phyloP scores from a whole-genome alignment of 2,797 vertebrate genomes.

The Rhynchotus rufescens region DNA sequence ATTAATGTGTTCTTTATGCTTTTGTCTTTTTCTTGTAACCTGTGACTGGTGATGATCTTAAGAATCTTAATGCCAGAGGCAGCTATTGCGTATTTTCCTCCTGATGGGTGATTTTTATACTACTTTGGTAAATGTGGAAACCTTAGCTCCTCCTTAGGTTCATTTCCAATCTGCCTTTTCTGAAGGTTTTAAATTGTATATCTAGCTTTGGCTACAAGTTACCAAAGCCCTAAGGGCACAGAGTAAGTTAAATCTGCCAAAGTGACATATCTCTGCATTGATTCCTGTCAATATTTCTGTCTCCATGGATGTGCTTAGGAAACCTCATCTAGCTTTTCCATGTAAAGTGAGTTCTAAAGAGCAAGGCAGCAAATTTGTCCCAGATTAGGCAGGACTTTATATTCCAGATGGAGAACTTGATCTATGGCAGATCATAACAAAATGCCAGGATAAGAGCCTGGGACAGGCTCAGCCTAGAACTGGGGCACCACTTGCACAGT shows the following conservation, averaged over 20 bases:
- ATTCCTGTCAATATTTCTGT: constrained; percentile 11
- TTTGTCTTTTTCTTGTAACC: constrained; percentile 1
- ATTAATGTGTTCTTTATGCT: constrained; percentile 12
- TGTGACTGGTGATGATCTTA: background rate
- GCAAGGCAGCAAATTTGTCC: background rate
- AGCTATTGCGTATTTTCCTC: background rate
- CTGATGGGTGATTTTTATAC: constrained; percentile 3
- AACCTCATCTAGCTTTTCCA: background rate
- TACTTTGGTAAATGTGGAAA: background rate
- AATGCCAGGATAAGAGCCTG: background rate
- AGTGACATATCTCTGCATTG: background rate
- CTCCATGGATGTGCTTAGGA: background rate
- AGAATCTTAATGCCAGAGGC: background rate
- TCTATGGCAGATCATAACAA: background rate
- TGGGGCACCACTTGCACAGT: background rate
- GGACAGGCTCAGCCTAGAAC: background rate
- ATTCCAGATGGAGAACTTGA: background rate
- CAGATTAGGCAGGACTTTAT: background rate
- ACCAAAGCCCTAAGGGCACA: background rate
- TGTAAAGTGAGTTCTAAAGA: background rate
- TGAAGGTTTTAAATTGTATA: background rate
- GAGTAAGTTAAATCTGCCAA: background rate
- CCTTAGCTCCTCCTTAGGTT: background rate
- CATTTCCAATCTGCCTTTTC: background rate
- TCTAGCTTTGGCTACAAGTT: background rate